Evolutionary conservation across 2,888 invertebrate genomes (phyloP), one percentile per base, ranked within the genome.

Genomic region (Drosophila austrosaltans): DNA sequence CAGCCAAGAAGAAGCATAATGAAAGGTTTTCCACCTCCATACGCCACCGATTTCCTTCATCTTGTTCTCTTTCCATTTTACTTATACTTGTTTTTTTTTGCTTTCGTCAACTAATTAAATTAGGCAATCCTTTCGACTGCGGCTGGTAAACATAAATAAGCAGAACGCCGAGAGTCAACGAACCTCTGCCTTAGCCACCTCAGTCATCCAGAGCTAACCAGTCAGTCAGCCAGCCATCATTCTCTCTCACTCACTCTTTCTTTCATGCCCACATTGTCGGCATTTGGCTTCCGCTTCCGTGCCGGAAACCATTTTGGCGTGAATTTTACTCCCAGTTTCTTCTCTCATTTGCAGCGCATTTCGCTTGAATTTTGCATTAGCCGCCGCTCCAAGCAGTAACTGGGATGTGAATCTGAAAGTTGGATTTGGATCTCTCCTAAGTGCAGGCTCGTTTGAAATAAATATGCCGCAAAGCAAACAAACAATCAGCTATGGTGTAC

Each of bases 391-490:
- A 20, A 16, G 16, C 20, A 39, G 53, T 60, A 53, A 20, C 59
- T 48, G 48, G 48, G 48, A 48, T 48, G 48, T 48, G 48, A 48
- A 48, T 48, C 48, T 48, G 22, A 48, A 48, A 48, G 48, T 48
- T 25, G 48, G 22, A 48, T 48, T 12, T 48, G 48, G 48, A 48
- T 48, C 48, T 48, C 48, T 75, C 69, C 82, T 84, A 80, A 89
- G 86, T 89, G 87, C 89, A 86, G 79, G 77, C 87, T 87, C 87
- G 78, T 87, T 83, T 84, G 77, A 87, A 89, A 83, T 89, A 89
- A 89, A 89, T 89, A 89, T 89, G 85, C 87, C 88, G 81, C 89
- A 89, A 89, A 81, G 85, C 80, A 88, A 88, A 89, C 88, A 88
- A 87, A 81, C 85, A 87, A 87, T 84, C 79, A 76, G 71, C 74